Base-by-base conservation (phyloP, 2,797 vertebrate species). In the Acanthurus tractus region DNA sequence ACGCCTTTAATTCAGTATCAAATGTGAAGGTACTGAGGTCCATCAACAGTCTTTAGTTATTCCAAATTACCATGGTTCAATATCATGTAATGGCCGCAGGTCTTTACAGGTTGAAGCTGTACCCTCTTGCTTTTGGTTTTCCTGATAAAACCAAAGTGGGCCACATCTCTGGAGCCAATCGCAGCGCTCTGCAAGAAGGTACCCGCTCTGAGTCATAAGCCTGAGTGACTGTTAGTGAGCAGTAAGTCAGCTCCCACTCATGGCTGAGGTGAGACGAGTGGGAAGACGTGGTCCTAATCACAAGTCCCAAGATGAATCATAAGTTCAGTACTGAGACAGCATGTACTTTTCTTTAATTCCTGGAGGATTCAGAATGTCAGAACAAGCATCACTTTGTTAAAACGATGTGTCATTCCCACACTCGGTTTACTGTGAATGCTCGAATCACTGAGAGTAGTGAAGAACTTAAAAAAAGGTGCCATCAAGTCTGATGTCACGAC, bases 231-330 rank as follows among this genome's bases (percentile, higher is more conserved):
- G 64, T 69, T 54, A 40, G 56, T 0, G 34, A 58, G 58, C 66
- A 48, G 64, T 6, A 55, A 58, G 48, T 71, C 68, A 29, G 65
- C 75, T 75, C 79, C 79, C 75, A 76, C 83, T 83, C 72, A 63
- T 63, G 70, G 53, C 56, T 42, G 36, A 70, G 70, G 69, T 50
- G 78, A 71, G 77, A 77, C 36, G 46, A 81, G 42, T 3, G 13
- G 70, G 56, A 70, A 36, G 1, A 8, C 9, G 10, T 18, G 10
- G 54, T 46, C 56, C 57, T 53, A 4, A 12, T 86, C 62, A 59
- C 69, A 23, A 61, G 68, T 75, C 68, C 56, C 56, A 45, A 14
- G 62, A 85, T 84, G 74, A 85, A 74, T 76, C 71, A 81, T 15
- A 18, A 57, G 69, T 81, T 77, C 63, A 76, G 56, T 0, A 0